Evolutionary conservation across 2,888 invertebrate species (phyloP).

Genomic region (Dasypolia templi): DNA sequence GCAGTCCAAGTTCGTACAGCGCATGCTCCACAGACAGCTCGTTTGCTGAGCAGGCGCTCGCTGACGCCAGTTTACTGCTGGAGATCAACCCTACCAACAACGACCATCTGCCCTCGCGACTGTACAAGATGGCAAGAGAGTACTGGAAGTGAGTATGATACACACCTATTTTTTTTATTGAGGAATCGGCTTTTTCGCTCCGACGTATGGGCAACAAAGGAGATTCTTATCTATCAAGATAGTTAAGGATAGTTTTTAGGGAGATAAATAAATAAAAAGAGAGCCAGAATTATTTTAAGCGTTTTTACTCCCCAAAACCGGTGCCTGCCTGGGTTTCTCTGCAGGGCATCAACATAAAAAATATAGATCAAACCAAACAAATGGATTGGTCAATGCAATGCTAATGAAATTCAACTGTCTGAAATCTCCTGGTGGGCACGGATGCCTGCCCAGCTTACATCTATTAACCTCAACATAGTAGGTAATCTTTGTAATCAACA

Average conservation of each 20-base stretch:
- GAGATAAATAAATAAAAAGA: not conserved
- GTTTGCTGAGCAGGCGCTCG: conserved; percentile 87
- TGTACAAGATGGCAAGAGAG: conserved; percentile 94
- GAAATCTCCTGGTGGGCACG: not conserved
- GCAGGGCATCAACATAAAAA: not conserved
- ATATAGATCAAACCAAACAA: not conserved
- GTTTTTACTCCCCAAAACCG: not conserved
- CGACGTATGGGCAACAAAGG: not conserved
- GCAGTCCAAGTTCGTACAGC: conserved; percentile 85
- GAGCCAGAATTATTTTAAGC: not conserved
- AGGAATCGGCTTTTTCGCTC: not conserved
- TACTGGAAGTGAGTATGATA: conserved; percentile 94
- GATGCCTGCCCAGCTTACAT: not conserved
- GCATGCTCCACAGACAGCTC: conserved; percentile 89
- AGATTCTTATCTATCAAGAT: not conserved
- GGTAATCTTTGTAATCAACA: not conserved
- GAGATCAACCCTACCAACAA: conserved; percentile 80
- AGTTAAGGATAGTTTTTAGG: not conserved
- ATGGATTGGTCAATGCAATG: not conserved
- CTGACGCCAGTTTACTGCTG: conserved; percentile 86
- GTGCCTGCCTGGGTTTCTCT: not conserved
- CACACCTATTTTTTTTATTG: not conserved
- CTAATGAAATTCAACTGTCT: not conserved
- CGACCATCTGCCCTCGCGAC: conserved; percentile 92
- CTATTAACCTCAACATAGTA: not conserved